Evolutionary conservation across 1,140 invertebrate species (phyloP).

Genomic region (Thaumetopoea pityocampa): DNA sequence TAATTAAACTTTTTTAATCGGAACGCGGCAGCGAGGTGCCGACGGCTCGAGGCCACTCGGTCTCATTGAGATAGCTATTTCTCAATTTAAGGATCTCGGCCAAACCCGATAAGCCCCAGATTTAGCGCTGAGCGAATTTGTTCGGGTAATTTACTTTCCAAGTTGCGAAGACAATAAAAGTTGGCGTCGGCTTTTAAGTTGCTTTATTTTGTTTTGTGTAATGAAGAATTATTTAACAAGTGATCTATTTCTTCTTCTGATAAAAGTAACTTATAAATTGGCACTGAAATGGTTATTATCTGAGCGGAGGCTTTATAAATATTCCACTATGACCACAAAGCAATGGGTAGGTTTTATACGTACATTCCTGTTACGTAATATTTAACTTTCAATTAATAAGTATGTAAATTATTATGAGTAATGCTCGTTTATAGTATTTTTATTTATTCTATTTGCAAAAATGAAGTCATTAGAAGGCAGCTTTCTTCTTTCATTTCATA

Average conservation of each 20-base stretch:
- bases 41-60: constrained; percentile 49
- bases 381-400: too few relatives aligned
- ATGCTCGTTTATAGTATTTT: too few relatives aligned
- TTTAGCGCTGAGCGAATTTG: constrained; percentile 69
- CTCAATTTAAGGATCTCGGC: constrained; percentile 64
- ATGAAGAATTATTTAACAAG: constrained; percentile 58
- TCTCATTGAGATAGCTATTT: constrained; percentile 61
- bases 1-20: constrained; percentile 69
- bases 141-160: constrained; percentile 68
- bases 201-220: constrained; percentile 59
- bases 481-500: too few relatives aligned
- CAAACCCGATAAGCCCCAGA: constrained; percentile 64
- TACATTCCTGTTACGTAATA: too few relatives aligned
- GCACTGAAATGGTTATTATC: too few relatives aligned
- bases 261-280: constrained; percentile 1
- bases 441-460: too few relatives aligned
- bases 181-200: constrained; percentile 49
- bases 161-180: constrained; percentile 70
- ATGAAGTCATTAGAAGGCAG: too few relatives aligned
- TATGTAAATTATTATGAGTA: too few relatives aligned
- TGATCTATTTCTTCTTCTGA: constrained; percentile 20
- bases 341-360: too few relatives aligned
- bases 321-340: too few relatives aligned
- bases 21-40: constrained; percentile 50
- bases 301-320: too few relatives aligned